Evolutionary conservation across 2,888 invertebrate species (phyloP), one percentile per base, ranked within the genome.

Genomic region (Trichopoda pennipes): DNA sequence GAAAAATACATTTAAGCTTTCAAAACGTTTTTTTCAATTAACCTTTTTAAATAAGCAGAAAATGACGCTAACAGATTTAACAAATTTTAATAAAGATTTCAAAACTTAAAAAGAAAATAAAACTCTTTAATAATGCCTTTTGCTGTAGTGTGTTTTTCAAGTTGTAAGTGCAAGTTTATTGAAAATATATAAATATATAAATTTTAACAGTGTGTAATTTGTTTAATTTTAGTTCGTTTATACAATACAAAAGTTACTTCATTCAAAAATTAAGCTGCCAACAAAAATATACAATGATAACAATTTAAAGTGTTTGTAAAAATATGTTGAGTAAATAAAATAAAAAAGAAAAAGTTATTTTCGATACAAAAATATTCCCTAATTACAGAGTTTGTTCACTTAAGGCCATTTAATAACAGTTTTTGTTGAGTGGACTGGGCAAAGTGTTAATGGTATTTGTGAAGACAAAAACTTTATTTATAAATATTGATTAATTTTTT

Each of bases 111-210:
- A 38, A n/a, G 23, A 19, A 12, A 47, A 17, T 17, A 32, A 14
- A 44, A 28, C 9, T 35, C 9, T 10, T 21, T 32, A 19, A 55
- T 42, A 49, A 55, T 51, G 35, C 51, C 6, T 53, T 19, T 17
- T 56, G 21, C 63, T 58, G 38, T n/a, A 28, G 68, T 64, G 73
- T 60, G 28, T 35, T 64, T 44, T 23, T 32, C 2, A 32, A 32
- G 23, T 68, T 74, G 63, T 44, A 61, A 68, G 74, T 72, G 75
- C 68, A 72, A 75, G 28, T 79, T 82, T 82, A 82, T 82, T 81
- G 23, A 55, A 69, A 77, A n/a, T n/a, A n/a, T n/a, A n/a, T n/a
- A n/a, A 68, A 74, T 66, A 56, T 58, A 42, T 7, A 66, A 64
- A 42, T 44, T 55, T 73, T 47, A 19, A 77, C 32, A 81, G 51